Evolutionary conservation across 2,888 invertebrate species (phyloP), one percentile per base, ranked within the genome.

Genomic region (Nipponacmea schrenckii): DNA sequence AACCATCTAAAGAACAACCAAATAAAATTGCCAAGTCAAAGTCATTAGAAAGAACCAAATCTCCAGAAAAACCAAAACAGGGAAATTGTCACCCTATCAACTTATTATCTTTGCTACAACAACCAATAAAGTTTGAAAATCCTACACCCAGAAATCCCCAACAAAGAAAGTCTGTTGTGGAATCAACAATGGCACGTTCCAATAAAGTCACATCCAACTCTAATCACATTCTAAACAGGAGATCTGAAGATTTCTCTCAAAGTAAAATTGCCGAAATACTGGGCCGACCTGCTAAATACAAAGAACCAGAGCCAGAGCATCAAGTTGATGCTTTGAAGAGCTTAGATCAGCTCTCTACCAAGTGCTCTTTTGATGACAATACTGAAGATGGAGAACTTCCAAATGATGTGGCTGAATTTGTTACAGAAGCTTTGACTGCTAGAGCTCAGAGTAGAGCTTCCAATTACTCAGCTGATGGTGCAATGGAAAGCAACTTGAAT

Each of bases 321-420:
- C 56, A 56, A 20, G 14, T 56, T 20, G 56, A 20, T 20, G 20
- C 20, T 56, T 20, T 56, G 4, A 24, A 56, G 24, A 56, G 20
- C 20, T 24, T 56, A 10, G 56, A 56, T 24, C 20, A 56, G 56
- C 24, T 56, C 20, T 20, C 20, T 24, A 56, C 56, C 24, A 56
- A 56, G 24, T 56, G 26, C 26, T 10, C 44, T 20, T 44, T 20
- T 20, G n/a, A 45, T 46, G 26, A 62, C 31, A 27, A 56, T 56
- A 56, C 24, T 24, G 56, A 56, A 12, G 56, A 56, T 20, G 56
- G 56, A 56, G 85, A 84, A 20, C 74, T 85, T 17, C 85, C 85
- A 1, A 72, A 74, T 39, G 84, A 85, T 68, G 82, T 85, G 17
- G 83, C 82, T 12, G 84, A 85, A 68, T 85, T 84, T 72, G 83